Conservation (phyloP, 2,113 vertebrate species). For the Misgurnus mizolepis region DNA sequence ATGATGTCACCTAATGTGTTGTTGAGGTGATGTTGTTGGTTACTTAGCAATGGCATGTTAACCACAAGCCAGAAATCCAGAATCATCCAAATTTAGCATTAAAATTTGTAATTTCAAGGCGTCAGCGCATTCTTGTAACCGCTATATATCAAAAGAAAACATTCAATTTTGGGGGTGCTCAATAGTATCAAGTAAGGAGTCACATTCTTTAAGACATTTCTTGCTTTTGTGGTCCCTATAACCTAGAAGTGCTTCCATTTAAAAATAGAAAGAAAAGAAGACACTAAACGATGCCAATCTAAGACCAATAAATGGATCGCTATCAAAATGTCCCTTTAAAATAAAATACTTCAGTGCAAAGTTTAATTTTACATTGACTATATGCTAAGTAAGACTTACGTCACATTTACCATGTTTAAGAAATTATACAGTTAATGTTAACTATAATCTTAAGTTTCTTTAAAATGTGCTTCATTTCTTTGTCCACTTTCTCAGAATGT, state of each 20-base stretch:
- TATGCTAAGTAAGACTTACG: not conserved
- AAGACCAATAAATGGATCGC: not conserved
- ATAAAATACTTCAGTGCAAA: not conserved
- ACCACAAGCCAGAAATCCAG: not conserved
- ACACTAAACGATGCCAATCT: not conserved
- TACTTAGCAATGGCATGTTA: conserved; percentile 8
- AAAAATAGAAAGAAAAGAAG: not conserved
- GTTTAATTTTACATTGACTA: not conserved
- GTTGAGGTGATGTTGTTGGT: conserved; percentile 3
- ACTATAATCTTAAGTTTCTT: not conserved
- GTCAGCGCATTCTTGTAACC: not conserved
- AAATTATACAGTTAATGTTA: not conserved
- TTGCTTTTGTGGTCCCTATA: conserved; percentile 35
- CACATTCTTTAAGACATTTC: not conserved
- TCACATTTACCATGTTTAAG: no score
- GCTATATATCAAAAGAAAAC: not conserved
- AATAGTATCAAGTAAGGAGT: not conserved
- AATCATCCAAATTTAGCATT: not conserved
- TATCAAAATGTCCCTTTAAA: not conserved
- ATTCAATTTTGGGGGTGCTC: not conserved
- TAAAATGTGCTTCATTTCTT: conserved; percentile 6
- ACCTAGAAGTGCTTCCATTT: conserved; percentile 41
- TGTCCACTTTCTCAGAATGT: not conserved
- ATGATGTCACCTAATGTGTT: conserved; percentile 16
- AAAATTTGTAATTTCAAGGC: conserved; percentile 8